These are phyloP conservation scores for Tenthredo amoena DNA, from an alignment of 2,888 invertebrate genomes.

Conservation along the genomic window DNA sequence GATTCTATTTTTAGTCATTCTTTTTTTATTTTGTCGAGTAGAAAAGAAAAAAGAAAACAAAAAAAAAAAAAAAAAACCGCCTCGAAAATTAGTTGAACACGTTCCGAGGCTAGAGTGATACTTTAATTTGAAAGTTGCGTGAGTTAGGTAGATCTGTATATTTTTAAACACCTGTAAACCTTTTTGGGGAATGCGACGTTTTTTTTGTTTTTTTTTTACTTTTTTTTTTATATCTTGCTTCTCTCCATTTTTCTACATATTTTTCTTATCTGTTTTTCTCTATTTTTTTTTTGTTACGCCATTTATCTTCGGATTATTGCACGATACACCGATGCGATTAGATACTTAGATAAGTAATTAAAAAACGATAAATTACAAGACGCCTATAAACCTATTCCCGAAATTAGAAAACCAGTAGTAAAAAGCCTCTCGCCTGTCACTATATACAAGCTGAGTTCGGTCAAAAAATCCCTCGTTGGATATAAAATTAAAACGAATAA, in stretches of 20 bases:
- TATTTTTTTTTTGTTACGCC: background rate
- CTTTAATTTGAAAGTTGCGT: slow-evolving; percentile 26
- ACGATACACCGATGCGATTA: slow-evolving; percentile 23
- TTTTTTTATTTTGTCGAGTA: background rate
- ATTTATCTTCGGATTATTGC: slow-evolving; percentile 24
- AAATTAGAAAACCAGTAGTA: slow-evolving; percentile 37
- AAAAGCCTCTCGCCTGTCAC: slow-evolving; percentile 11
- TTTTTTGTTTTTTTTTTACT: background rate
- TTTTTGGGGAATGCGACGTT: slow-evolving; percentile 14
- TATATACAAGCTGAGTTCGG: background rate
- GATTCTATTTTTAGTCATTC: background rate
- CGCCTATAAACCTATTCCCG: background rate
- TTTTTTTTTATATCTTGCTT: background rate
- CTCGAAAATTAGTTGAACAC: slow-evolving; percentile 25
- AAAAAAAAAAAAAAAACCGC: background rate
- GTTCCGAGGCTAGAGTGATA: slow-evolving; percentile 1
- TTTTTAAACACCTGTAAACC: slow-evolving; percentile 35
- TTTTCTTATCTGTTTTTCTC: background rate
- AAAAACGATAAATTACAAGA: slow-evolving; percentile 31
- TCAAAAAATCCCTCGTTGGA: background rate
- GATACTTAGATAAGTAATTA: slow-evolving; percentile 29
- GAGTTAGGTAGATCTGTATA: slow-evolving; percentile 28
- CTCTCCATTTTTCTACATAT: background rate
- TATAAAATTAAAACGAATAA: background rate
- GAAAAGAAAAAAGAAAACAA: background rate